Evolutionary conservation across 2,797 vertebrate genomes (phyloP).

Genomic region (Notolepis coatsorum): DNA sequence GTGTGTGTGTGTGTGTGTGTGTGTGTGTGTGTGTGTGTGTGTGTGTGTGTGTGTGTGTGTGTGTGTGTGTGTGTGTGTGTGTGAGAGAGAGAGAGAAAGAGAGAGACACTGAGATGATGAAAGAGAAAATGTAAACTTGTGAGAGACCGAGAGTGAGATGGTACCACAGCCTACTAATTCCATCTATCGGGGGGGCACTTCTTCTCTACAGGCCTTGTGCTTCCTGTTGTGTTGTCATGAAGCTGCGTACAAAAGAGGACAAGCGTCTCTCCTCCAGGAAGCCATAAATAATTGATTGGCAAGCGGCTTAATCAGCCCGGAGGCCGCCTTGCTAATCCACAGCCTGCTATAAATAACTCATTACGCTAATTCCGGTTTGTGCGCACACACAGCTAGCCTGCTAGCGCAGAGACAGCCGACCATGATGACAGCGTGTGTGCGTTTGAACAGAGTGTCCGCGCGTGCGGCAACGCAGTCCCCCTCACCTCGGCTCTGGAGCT

Average conservation of each 20-base stretch:
- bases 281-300: conserved; percentile 84
- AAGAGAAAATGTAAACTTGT: conserved; percentile 1
- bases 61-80: background rate
- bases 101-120: conserved; percentile 3
- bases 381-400: conserved; percentile 68
- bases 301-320: conserved; percentile 78
- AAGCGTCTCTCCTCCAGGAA: conserved; percentile 79
- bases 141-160: conserved; percentile 37
- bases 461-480: conserved; percentile 6
- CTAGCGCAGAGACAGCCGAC: conserved; percentile 68
- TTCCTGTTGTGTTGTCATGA: conserved; percentile 87
- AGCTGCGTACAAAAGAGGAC: conserved; percentile 76
- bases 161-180: conserved; percentile 46
- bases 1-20: background rate
- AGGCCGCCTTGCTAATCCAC: conserved; percentile 76
- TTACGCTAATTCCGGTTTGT: conserved; percentile 79
- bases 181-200: conserved; percentile 67
- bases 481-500: no score
- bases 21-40: background rate
- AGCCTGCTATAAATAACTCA: conserved; percentile 84
- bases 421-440: conserved; percentile 56
- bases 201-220: conserved; percentile 72
- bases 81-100: conserved; percentile 5
- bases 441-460: conserved; percentile 48
- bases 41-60: background rate